Base-by-base conservation (phyloP, 2,797 vertebrate genomes). In the Protosalanx chinensis region DNA sequence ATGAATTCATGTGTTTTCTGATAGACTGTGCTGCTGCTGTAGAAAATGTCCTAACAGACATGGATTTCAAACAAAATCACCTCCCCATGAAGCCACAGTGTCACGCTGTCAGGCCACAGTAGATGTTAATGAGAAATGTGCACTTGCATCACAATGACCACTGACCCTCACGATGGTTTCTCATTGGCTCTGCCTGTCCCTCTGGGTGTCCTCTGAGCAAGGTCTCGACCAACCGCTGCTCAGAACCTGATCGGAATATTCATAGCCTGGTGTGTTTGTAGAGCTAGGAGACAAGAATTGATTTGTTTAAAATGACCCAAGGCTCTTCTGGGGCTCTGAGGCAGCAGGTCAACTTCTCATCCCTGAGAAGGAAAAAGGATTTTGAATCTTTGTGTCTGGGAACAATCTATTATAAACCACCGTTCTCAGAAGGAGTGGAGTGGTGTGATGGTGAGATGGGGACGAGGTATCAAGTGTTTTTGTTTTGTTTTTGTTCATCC, bases 161-260 rank as follows among this genome's bases (percentile, higher is more conserved):
- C 32, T 82, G 88, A 87, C 88, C 81, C 82, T 80, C 56, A 56
- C 66, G 69, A 76, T 71, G 51, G 51, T 66, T 67, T 67, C 67
- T 82, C 85, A 90, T 88, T 87, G 86, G 88, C 81, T 87, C 75
- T 76, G 76, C 46, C 67, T 74, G 81, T 73, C 78, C 84, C 82
- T 81, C 71, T 74, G 78, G 72, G 77, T 82, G 83, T 85, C 84
- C 83, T 85, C 82, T 84, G 73, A 84, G 76, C 74, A 68, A 87
- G 86, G 88, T 87, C 88, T 77, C 77, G 82, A 85, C 86, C 74
- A 46, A 85, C 76, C 53, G 65, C 76, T 72, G 62, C 77, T 64
- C 58, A 12, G 29, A 56, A 84, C 86, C 84, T 85, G 87, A 85
- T 64, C 63, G 66, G 88, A 90, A 91, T 91, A 89, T 89, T 88